Evolutionary conservation across 1,140 invertebrate species (phyloP), one percentile per base, ranked within the genome.

Genomic region (Copidosoma floridanum): DNA sequence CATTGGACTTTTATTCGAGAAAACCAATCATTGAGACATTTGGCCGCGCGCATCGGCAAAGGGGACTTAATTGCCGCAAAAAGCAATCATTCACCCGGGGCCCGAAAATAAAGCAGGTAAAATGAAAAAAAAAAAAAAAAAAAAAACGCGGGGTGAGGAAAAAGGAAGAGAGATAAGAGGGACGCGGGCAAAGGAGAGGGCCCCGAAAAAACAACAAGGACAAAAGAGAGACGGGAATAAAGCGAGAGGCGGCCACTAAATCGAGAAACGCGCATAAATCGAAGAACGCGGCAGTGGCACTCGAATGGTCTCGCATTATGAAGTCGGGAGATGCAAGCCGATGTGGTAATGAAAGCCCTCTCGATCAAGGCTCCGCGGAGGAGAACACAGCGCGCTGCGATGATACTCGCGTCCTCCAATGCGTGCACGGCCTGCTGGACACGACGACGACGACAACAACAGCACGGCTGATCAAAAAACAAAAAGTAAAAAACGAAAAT

Each of bases 11-110:
- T 61, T 55, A 61, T 61, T 41, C 16, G 52, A 55, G 44, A 55
- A 55, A 55, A 55, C 58, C 44, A 61, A 61, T 61, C 58, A 61
- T 61, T 55, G 58, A 55, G 52, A 61, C 58, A 55, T 61, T 61
- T 61, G 55, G 14, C 37, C 43, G 32, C 2, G 40, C 41, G 29
- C 57, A 53, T 47, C 32, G 50, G 50, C 29, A 46, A 48, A 60
- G 51, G 44, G 46, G 27, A 37, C 53, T 62, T 62, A 62, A 62
- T 62, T 62, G 53, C 60, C 40, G 47, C 46, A 62, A 62, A 51
- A 62, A 62, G 60, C 47, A 57, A 62, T 62, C 60, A 56, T 62
- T 62, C 53, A 57, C 52, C 32, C 51, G 8, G 18, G 6, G 26
- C 5, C 44, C 7, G 26, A 8, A 21, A 10, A 7, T 6, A n/a